Evolutionary conservation across 1,140 invertebrate species (phyloP).

Genomic region (Heliconius hewitsoni): DNA sequence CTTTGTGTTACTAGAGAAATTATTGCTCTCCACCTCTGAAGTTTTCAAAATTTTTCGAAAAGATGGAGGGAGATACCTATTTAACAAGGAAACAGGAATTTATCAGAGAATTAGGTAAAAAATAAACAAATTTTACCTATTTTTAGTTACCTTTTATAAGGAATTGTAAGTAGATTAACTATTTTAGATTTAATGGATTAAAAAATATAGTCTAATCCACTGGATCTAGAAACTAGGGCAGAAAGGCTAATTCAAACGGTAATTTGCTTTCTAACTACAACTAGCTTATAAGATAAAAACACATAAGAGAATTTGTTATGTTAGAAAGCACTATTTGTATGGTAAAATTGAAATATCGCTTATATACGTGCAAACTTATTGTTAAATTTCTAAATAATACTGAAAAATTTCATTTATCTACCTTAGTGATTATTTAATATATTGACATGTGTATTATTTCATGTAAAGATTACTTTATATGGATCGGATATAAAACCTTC

Average conservation of each 20-base stretch:
- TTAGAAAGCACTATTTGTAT: neutral
- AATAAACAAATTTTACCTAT: too few species aligned
- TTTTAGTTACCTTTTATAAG: too few species aligned
- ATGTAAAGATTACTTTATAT: neutral
- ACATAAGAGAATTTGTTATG: neutral
- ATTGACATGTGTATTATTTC: neutral
- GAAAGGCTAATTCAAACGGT: neutral
- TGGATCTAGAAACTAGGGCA: neutral
- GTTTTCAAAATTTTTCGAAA: too few species aligned
- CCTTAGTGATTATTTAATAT: neutral
- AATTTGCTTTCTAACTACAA: neutral
- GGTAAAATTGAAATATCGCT: neutral
- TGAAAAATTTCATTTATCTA: neutral
- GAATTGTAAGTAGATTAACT: neutral
- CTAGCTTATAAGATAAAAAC: neutral
- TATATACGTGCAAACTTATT: neutral
- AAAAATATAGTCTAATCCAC: neutral
- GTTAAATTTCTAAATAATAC: conserved; percentile 3
- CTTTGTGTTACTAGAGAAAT: too few species aligned
- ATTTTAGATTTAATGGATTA: conserved; percentile 1
- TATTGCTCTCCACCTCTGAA: too few species aligned
- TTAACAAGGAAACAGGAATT: too few species aligned
- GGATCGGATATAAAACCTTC: neutral
- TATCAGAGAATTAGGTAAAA: too few species aligned
- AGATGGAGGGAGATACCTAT: too few species aligned